Evolutionary conservation across 2,888 invertebrate genomes (phyloP).

Genomic region (Ennomos fuscantarius): DNA sequence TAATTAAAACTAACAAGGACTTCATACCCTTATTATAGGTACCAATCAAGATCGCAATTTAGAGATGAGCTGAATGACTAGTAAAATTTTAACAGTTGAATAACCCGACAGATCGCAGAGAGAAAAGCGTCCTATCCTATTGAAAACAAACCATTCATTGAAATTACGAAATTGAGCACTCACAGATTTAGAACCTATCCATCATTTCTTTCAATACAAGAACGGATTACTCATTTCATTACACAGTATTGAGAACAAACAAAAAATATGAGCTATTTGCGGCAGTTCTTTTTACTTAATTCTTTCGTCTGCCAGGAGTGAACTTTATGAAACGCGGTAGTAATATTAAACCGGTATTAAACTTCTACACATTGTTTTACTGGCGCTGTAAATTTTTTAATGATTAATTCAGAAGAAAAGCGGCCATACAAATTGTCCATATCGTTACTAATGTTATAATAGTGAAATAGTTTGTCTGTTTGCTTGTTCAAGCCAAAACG

Average conservation of each 20-base stretch:
- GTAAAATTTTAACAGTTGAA: slow-evolving; percentile 3
- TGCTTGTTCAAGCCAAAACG: no score
- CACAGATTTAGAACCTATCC: slow-evolving; percentile 42
- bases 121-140: slow-evolving; percentile 39
- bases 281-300: slow-evolving; percentile 2
- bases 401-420: no score
- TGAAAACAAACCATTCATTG: slow-evolving; percentile 43
- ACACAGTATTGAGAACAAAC: slow-evolving; percentile 45
- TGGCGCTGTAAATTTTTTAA: background rate
- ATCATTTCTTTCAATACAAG: slow-evolving; percentile 50
- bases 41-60: no score
- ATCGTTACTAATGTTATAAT: no score
- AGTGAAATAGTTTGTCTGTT: no score
- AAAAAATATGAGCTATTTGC: slow-evolving; percentile 32
- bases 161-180: slow-evolving; percentile 35
- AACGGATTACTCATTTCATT: slow-evolving; percentile 69
- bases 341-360: slow-evolving; percentile 23
- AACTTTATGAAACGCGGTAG: background rate
- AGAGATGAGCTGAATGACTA: background rate
- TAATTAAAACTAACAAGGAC: no score
- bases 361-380: background rate
- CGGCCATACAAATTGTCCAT: no score
- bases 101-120: slow-evolving; percentile 27
- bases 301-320: slow-evolving; percentile 6
- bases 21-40: no score